Percentiles rank a stretch among this genome's conserved stretches.
Evolutionary conservation across 1,140 invertebrate species (phyloP).

Genomic region (Calliphora vicina): DNA sequence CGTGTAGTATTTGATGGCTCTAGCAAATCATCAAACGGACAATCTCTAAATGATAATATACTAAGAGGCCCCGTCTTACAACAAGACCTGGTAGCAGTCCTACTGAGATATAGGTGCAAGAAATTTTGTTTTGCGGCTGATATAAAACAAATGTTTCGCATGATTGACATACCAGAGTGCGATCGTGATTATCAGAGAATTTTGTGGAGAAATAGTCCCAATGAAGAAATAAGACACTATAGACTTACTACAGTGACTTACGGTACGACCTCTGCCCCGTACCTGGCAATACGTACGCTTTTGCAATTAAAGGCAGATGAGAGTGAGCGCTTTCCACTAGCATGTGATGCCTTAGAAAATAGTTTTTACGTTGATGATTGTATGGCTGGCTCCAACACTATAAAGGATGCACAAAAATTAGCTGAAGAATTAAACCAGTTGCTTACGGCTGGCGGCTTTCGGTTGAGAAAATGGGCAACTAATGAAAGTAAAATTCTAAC

Average conservation of each 20-base stretch:
- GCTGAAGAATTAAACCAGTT: conserved; percentile 12
- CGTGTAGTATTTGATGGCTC: neutral
- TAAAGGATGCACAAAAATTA: neutral
- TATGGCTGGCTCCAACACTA: conserved; percentile 8
- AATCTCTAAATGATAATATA: conserved; percentile 37
- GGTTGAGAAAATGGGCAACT: conserved; percentile 48
- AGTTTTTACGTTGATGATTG: conserved; percentile 36
- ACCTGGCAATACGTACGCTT: conserved; percentile 27
- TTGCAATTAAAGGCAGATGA: conserved; percentile 4
- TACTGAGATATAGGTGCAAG: conserved; percentile 41
- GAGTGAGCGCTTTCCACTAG: neutral
- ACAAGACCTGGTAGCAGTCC: neutral
- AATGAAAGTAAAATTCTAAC: conserved; percentile 38
- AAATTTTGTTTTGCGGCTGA: conserved; percentile 36
- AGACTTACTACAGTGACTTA: conserved; percentile 26
- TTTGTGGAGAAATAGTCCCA: neutral
- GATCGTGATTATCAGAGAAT: neutral
- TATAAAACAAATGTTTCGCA: conserved; percentile 59
- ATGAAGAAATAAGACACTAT: neutral
- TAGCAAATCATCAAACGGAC: too few relatives aligned
- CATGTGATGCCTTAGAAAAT: neutral
- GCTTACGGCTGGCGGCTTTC: conserved; percentile 24
- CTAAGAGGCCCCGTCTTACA: neutral
- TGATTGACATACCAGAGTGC: conserved; percentile 38
- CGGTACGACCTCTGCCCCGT: conserved; percentile 28